A percentile compares a stretch with the other conserved stretches of the same genome.
phyloP scores from a whole-genome alignment of 2,797 vertebrate species.

The Anniella stebbinsi region DNA sequence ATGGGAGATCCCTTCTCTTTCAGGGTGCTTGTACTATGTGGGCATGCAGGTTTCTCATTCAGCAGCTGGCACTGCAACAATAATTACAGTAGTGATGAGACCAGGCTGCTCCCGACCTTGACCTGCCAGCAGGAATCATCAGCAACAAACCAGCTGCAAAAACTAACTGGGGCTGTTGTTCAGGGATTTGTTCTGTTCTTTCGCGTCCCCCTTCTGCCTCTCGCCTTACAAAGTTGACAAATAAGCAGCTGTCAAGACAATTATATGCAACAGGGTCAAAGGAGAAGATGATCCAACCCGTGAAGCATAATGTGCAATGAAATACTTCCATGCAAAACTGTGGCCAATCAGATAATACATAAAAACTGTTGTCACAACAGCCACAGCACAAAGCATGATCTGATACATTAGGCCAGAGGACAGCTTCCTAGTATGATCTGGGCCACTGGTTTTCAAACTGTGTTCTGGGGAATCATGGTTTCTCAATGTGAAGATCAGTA shows the following conservation, averaged over 20 bases:
- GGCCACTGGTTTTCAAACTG: background rate
- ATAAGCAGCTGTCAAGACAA: constrained; percentile 36
- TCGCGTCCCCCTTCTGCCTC: background rate
- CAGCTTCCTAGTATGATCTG: background rate
- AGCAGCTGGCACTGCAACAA: background rate
- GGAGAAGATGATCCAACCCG: background rate
- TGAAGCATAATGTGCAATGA: background rate
- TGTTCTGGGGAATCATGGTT: background rate
- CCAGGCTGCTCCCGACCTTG: background rate
- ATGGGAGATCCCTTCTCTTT: constrained; percentile 1
- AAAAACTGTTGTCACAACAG: background rate
- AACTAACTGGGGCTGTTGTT: constrained; percentile 5
- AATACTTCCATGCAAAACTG: background rate
- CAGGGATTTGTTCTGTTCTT: background rate
- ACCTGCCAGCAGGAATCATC: background rate
- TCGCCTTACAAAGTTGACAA: background rate
- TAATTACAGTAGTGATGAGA: background rate
- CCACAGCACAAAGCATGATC: background rate
- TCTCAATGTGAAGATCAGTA: background rate
- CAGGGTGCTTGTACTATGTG: background rate
- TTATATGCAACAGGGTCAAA: constrained; percentile 32
- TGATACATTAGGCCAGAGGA: background rate
- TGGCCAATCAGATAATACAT: background rate
- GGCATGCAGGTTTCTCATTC: constrained; percentile 10
- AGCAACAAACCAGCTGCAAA: background rate